These are phyloP conservation scores for Salticus scenicus DNA, from an alignment of 2,888 invertebrate species.

Conservation along the genomic window DNA sequence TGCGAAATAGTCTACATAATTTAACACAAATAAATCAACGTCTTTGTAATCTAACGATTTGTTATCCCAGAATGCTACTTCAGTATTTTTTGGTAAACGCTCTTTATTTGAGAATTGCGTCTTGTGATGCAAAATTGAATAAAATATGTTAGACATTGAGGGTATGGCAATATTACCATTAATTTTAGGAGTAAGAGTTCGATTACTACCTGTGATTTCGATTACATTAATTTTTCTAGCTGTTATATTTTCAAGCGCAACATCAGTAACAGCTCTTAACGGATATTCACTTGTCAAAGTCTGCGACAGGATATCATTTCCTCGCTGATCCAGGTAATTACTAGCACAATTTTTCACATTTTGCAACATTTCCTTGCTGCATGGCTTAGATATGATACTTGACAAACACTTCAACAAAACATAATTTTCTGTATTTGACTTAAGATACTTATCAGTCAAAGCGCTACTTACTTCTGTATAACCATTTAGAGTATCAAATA, in stretches of 20 bases:
- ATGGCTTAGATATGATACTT: slow-evolving; percentile 26
- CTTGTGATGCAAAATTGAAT: slow-evolving; percentile 79
- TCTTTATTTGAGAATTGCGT: slow-evolving; percentile 76
- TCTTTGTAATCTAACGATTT: slow-evolving; percentile 73
- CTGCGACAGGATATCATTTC: slow-evolving; percentile 72
- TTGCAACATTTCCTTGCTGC: slow-evolving; percentile 44
- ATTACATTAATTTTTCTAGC: slow-evolving; percentile 83
- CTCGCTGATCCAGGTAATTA: slow-evolving; percentile 66
- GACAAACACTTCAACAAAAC: slow-evolving; percentile 52
- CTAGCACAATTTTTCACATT: slow-evolving; percentile 59
- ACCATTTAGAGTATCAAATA: slow-evolving; percentile 67
- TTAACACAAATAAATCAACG: slow-evolving; percentile 74
- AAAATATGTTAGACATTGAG: slow-evolving; percentile 77
- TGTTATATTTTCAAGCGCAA: slow-evolving; percentile 85
- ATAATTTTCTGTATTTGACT: slow-evolving; percentile 52
- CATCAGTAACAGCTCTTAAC: slow-evolving; percentile 79
- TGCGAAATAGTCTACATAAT: slow-evolving; percentile 51
- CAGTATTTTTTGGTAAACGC: slow-evolving; percentile 74
- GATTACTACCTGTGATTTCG: slow-evolving; percentile 79
- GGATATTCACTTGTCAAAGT: slow-evolving; percentile 71
- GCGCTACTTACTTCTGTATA: slow-evolving; percentile 66
- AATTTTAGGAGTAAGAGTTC: slow-evolving; percentile 49
- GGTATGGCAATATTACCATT: slow-evolving; percentile 56
- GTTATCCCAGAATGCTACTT: slow-evolving; percentile 78
- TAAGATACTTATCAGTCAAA: slow-evolving; percentile 67